Conservation (phyloP, 2,888 invertebrate species). For the Malacosoma neustria region DNA sequence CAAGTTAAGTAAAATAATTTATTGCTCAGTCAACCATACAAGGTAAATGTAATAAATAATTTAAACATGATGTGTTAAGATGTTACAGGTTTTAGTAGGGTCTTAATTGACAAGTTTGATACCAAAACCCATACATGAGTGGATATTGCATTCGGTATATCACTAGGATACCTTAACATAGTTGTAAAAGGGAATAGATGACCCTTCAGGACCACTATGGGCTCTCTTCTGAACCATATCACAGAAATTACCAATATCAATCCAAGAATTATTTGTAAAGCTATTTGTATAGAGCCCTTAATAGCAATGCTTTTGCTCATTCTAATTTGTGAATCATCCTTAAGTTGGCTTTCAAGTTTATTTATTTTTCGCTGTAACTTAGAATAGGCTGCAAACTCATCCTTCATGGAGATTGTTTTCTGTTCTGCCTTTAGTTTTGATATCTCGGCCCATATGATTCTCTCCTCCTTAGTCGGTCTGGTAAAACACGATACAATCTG, state of each 20-base stretch:
- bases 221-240: conserved; percentile 56
- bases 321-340: conserved; percentile 48
- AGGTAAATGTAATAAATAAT: not conserved
- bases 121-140: conserved; percentile 63
- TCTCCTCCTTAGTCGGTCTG: conserved; percentile 57
- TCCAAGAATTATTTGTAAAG: conserved; percentile 41
- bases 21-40: not conserved
- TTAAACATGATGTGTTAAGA: conserved; percentile 15
- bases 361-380: conserved; percentile 75
- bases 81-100: conserved; percentile 48
- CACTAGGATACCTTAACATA: conserved; percentile 54
- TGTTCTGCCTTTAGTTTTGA: conserved; percentile 59
- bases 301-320: conserved; percentile 49
- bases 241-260: conserved; percentile 45
- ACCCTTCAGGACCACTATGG: conserved; percentile 51
- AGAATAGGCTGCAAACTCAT: conserved; percentile 75
- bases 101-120: conserved; percentile 55
- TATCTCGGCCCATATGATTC: conserved; percentile 46
- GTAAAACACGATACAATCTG: conserved; percentile 68
- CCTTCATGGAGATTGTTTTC: conserved; percentile 67
- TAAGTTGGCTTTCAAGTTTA: conserved; percentile 60
- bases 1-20: not conserved
- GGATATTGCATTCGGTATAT: conserved; percentile 55
- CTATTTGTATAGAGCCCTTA: conserved; percentile 47
- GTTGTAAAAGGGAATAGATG: conserved; percentile 54